phyloP scores from a whole-genome alignment of 2,113 vertebrate species.

The Leptosomus discolor region DNA sequence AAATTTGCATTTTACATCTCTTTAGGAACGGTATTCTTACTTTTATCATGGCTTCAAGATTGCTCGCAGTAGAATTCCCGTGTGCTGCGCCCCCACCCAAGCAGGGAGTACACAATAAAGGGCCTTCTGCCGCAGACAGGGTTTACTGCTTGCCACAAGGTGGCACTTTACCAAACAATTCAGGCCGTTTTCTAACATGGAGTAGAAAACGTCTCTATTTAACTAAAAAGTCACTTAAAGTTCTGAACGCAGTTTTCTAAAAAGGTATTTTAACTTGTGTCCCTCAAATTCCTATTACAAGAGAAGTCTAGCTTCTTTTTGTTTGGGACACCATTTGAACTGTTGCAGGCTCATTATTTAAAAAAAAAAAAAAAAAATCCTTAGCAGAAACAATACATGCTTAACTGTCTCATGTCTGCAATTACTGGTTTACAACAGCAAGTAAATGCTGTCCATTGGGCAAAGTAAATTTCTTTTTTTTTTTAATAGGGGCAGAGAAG shows the following conservation, averaged over 20 bases:
- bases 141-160: slow-evolving; percentile 1
- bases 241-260: background rate
- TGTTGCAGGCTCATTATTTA: background rate
- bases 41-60: background rate
- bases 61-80: background rate
- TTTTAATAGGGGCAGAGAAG: background rate
- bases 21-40: background rate
- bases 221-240: background rate
- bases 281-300: background rate
- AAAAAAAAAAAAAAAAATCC: background rate
- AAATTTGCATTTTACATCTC: background rate
- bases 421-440: background rate
- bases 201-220: accelerated
- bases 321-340: background rate
- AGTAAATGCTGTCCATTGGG: background rate
- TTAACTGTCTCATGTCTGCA: too few relatives aligned
- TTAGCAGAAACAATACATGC: background rate
- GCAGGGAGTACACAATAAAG: background rate
- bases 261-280: background rate
- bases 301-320: background rate
- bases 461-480: background rate
- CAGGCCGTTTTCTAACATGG: accelerated
- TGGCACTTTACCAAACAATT: background rate
- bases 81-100: background rate
- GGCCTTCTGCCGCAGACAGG: background rate